phyloP scores from a whole-genome alignment of 2,797 vertebrate genomes.

The Tangara arthus region DNA sequence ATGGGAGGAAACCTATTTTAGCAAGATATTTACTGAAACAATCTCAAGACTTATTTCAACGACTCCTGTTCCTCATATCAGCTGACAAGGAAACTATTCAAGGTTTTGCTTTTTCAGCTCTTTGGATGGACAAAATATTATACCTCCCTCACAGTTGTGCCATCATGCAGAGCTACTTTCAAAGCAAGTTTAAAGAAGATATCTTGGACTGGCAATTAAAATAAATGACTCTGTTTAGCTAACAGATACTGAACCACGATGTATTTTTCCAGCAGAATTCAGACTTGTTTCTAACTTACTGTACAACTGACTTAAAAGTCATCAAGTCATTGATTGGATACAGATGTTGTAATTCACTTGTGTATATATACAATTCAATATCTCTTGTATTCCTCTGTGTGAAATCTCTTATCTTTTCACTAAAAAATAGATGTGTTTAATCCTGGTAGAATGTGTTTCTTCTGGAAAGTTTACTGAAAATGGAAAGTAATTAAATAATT shows the following conservation, averaged over 20 bases:
- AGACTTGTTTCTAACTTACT: conserved; percentile 15
- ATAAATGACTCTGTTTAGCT: neutral
- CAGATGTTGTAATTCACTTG: conserved; percentile 8
- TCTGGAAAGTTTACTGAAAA: conserved; percentile 41
- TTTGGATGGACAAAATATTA: conserved; percentile 26
- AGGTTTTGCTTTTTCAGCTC: neutral
- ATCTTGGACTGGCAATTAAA: neutral
- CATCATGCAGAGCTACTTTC: neutral
- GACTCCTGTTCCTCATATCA: neutral
- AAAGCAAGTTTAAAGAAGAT: neutral
- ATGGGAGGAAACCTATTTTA: conserved; percentile 11
- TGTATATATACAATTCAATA: conserved; percentile 31
- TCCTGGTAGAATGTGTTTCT: neutral
- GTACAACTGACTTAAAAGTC: neutral
- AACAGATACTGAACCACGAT: neutral
- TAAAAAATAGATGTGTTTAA: conserved; percentile 26
- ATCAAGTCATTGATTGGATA: neutral
- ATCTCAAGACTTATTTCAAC: conserved; percentile 23
- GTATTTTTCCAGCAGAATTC: neutral
- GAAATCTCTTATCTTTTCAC: conserved; percentile 22
- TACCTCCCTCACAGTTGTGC: neutral
- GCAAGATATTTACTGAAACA: neutral
- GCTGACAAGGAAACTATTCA: conserved; percentile 1
- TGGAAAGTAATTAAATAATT: conserved; percentile 58
- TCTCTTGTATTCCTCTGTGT: neutral